Percentiles rank a stretch among this genome's conserved stretches.
phyloP scores from a whole-genome alignment of 2,797 vertebrate genomes.

The Sphenodon punctatus region DNA sequence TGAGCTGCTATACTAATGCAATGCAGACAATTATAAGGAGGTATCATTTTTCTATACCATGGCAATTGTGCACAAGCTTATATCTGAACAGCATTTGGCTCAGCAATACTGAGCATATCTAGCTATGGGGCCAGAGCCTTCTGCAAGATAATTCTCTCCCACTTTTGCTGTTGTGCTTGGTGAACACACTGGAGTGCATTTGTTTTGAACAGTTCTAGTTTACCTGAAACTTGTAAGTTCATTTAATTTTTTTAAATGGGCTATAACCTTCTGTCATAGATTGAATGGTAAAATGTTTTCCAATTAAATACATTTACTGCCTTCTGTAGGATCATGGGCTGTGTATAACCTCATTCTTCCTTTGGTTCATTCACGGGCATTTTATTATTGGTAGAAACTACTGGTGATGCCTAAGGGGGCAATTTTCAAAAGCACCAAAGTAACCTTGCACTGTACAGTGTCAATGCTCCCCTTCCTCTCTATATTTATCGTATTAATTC shows the following conservation, averaged over 20 bases:
- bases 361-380: too few species aligned
- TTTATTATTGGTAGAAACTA: too few species aligned
- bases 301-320: constrained; percentile 17
- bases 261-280: not conserved
- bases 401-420: too few species aligned
- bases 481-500: too few species aligned
- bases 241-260: not conserved
- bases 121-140: not conserved
- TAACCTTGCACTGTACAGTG: too few species aligned
- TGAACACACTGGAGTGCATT: not conserved
- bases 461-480: too few species aligned
- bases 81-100: not conserved
- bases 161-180: not conserved
- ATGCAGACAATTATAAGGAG: not conserved
- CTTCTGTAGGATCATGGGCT: too few species aligned
- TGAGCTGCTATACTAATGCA: not conserved
- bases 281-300: not conserved
- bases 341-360: too few species aligned
- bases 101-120: not conserved
- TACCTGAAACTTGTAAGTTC: not conserved
- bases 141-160: not conserved
- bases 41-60: not conserved
- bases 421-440: too few species aligned
- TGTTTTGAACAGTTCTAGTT: not conserved
- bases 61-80: not conserved